A percentile compares a stretch with the other conserved stretches of the same genome.
These are phyloP conservation scores for Paragorgia papillata DNA, from an alignment of 92 coral and sea anemone genomes.

Conservation along the genomic window DNA sequence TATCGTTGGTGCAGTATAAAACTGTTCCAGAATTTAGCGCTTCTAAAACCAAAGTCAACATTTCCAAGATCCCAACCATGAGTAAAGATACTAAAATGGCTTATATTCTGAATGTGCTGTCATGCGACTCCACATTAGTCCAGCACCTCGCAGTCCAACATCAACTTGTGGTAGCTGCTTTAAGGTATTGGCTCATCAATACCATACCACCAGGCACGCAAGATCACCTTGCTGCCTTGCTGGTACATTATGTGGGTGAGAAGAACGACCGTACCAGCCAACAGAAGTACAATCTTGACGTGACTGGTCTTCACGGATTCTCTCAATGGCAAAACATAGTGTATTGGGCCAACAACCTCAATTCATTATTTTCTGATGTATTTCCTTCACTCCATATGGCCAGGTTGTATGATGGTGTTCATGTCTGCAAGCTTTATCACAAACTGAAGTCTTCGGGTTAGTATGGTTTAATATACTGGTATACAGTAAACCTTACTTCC, in stretches of 20 bases:
- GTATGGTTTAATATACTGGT: too few relatives aligned
- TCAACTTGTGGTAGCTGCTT: slow-evolving; percentile 21
- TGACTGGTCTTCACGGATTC: slow-evolving; percentile 7
- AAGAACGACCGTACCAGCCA: neutral
- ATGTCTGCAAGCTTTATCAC: slow-evolving; percentile 19
- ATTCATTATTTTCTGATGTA: neutral
- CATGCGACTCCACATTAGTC: slow-evolving; percentile 1
- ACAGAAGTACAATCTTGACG: too few relatives aligned
- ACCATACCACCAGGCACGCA: slow-evolving; percentile 40
- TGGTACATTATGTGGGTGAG: slow-evolving; percentile 32
- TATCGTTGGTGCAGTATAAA: too few relatives aligned
- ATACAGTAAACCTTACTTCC: too few relatives aligned
- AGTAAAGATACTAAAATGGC: neutral
- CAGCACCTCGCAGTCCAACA: neutral
- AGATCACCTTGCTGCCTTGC: slow-evolving; percentile 54
- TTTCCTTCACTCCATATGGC: slow-evolving; percentile 1
- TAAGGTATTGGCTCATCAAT: slow-evolving; percentile 60
- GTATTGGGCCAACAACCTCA: neutral
- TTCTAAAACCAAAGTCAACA: too few relatives aligned
- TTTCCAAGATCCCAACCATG: too few relatives aligned
- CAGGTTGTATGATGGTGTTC: slow-evolving; percentile 23
- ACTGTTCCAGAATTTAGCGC: too few relatives aligned
- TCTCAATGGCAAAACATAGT: slow-evolving; percentile 36
- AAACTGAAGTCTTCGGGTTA: neutral
- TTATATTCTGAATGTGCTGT: slow-evolving; percentile 15